phyloP scores from a whole-genome alignment of 2,797 vertebrate genomes.

The Helarctos malayanus region DNA sequence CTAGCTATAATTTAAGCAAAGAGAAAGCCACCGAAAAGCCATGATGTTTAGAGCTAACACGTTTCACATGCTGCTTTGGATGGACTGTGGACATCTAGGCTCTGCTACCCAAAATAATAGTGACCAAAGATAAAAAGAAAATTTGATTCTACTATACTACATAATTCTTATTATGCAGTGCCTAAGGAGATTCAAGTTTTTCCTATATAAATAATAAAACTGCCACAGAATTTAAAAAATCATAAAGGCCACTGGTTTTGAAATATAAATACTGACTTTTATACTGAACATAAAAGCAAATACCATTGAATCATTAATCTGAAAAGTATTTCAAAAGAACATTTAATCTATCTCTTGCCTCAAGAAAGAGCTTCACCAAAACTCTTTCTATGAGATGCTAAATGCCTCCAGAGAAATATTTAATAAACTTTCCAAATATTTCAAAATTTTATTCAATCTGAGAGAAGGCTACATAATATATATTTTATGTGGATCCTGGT shows the following conservation, averaged over 20 bases:
- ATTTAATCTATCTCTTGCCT: conserved; percentile 59
- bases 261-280: conserved; percentile 69
- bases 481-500: not conserved
- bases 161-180: conserved; percentile 1
- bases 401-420: conserved; percentile 38
- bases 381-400: conserved; percentile 38
- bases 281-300: conserved; percentile 70
- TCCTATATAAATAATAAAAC: conserved; percentile 58
- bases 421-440: conserved; percentile 53
- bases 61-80: not conserved
- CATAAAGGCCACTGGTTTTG: conserved; percentile 51
- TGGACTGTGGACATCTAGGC: not conserved
- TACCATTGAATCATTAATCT: conserved; percentile 67
- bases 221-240: conserved; percentile 46
- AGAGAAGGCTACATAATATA: not conserved
- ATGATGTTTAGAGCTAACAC: not conserved
- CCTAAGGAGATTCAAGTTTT: conserved; percentile 22
- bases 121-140: conserved; percentile 49
- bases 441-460: not conserved
- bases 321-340: conserved; percentile 64
- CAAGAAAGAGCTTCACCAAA: conserved; percentile 6
- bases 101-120: not conserved
- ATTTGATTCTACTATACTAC: not conserved
- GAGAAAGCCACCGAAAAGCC: not conserved
- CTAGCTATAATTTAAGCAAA: not conserved